Conservation (phyloP, 1,140 invertebrate genomes). For the Teleopsis dalmanni region DNA sequence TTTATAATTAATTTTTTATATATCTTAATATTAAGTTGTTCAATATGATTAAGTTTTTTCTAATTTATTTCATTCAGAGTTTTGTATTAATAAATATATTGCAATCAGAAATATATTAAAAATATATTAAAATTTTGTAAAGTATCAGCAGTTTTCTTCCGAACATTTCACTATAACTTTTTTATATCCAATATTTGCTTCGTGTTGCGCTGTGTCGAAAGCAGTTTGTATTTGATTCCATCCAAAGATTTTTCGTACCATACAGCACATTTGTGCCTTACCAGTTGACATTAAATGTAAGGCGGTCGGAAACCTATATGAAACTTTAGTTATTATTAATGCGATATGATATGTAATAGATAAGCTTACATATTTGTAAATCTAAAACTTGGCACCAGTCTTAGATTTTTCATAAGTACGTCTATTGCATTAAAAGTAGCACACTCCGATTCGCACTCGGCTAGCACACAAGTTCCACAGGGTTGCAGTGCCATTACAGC, state of each 20-base stretch:
- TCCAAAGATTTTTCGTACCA: constrained; percentile 19
- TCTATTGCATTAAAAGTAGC: constrained; percentile 33
- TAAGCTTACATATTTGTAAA: constrained; percentile 32
- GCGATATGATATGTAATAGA: no score
- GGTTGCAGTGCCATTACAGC: constrained; percentile 31
- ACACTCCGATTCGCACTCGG: constrained; percentile 30
- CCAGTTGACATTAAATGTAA: constrained; percentile 25
- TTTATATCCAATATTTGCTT: constrained; percentile 23
- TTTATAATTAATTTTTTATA: no score
- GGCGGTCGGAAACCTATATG: constrained; percentile 27
- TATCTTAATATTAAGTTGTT: no score
- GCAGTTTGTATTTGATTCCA: constrained; percentile 18
- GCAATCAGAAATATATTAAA: no score
- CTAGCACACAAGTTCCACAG: constrained; percentile 25
- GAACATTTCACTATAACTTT: constrained; percentile 29
- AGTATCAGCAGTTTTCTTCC: no score
- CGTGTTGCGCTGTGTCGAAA: constrained; percentile 24
- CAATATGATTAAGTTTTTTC: no score
- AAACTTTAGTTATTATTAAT: background rate
- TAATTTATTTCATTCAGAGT: no score
- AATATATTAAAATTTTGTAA: no score
- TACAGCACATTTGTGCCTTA: constrained; percentile 22
- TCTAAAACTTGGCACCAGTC: constrained; percentile 29
- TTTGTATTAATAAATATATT: no score
- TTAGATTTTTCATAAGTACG: constrained; percentile 36